Percentiles rank a stretch among this genome's conserved stretches.
Conservation (phyloP, 2,797 vertebrate genomes). For the Hemitrygon akajei region DNA sequence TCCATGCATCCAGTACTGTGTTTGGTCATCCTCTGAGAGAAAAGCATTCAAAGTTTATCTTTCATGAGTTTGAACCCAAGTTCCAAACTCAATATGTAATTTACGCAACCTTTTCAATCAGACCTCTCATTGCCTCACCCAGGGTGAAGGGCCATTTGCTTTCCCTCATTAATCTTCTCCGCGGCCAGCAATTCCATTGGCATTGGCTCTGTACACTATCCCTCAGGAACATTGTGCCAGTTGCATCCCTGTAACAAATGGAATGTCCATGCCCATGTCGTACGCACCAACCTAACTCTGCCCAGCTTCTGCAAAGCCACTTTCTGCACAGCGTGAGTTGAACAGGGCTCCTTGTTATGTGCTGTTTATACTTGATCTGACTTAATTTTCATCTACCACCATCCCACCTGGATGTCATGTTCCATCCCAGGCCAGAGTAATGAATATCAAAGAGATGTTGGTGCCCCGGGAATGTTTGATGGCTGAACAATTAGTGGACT, state of each 20-base stretch:
- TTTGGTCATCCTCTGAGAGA: background rate
- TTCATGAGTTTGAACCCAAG: background rate
- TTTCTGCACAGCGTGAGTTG: background rate
- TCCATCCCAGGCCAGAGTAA: background rate
- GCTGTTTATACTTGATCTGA: background rate
- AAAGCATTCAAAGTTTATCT: background rate
- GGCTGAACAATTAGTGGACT: background rate
- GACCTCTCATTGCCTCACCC: background rate
- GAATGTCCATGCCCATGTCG: no score
- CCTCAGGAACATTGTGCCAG: no score
- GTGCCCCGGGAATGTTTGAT: background rate
- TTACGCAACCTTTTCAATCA: background rate
- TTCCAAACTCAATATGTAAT: background rate
- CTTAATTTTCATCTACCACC: background rate
- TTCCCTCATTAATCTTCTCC: background rate
- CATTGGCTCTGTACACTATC: background rate
- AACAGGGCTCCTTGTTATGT: background rate
- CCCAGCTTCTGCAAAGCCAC: background rate
- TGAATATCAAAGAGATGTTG: background rate
- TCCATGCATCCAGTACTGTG: background rate
- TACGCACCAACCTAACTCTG: background rate
- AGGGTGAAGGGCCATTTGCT: background rate
- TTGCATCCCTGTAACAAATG: no score
- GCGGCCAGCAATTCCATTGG: background rate
- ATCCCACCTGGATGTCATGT: background rate